phyloP scores from a whole-genome alignment of 2,797 vertebrate genomes.

The Sebastes minor region DNA sequence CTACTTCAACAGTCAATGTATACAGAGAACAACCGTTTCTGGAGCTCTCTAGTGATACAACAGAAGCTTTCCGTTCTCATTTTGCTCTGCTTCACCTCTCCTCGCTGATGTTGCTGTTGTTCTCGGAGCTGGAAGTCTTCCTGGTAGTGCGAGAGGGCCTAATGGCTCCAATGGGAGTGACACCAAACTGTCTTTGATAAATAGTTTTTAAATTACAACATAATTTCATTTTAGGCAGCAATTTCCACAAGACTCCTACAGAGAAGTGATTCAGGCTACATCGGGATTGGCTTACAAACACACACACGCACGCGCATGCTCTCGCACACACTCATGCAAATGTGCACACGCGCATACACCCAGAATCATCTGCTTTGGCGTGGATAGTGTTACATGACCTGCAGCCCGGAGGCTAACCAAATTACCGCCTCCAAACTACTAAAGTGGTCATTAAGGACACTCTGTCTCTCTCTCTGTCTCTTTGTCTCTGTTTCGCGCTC shows the following conservation, averaged over 20 bases:
- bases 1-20: background rate
- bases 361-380: constrained; percentile 73
- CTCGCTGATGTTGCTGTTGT: constrained; percentile 12
- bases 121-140: constrained; percentile 54
- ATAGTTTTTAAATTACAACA: constrained; percentile 82
- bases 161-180: constrained; percentile 80
- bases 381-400: constrained; percentile 85
- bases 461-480: constrained; percentile 48
- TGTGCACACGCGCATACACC: constrained; percentile 43
- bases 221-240: constrained; percentile 77
- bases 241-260: constrained; percentile 77
- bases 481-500: constrained; percentile 30
- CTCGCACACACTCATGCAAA: constrained; percentile 59
- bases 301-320: background rate
- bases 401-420: constrained; percentile 81
- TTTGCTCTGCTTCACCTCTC: background rate
- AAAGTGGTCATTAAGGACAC: constrained; percentile 87
- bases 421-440: constrained; percentile 84
- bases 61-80: constrained; percentile 1
- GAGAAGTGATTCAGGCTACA: constrained; percentile 71
- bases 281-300: constrained; percentile 65
- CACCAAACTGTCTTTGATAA: constrained; percentile 82
- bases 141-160: constrained; percentile 64
- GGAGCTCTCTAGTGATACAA: constrained; percentile 2
- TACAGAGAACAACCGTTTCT: background rate